phyloP scores from a whole-genome alignment of 2,888 invertebrate species.

The Luperina testacea region DNA sequence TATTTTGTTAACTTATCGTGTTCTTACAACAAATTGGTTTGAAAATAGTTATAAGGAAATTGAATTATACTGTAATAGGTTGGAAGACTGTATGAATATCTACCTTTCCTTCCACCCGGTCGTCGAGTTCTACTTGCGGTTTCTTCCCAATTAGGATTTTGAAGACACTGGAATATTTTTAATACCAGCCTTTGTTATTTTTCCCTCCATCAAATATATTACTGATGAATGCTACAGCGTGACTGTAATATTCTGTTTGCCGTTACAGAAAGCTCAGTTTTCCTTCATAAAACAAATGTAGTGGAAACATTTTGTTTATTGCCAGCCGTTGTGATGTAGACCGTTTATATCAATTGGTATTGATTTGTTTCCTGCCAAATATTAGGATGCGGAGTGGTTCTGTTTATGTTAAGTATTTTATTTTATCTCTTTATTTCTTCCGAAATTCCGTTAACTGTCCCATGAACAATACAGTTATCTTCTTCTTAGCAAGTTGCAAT shows the following conservation, averaged over 20 bases:
- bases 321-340: constrained; percentile 28
- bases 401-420: background rate
- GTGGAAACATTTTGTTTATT: constrained; percentile 35
- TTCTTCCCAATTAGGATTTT: constrained; percentile 27
- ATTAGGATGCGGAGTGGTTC: background rate
- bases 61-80: constrained; percentile 14
- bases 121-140: background rate
- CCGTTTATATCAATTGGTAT: constrained; percentile 16
- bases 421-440: background rate
- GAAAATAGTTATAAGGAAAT: constrained; percentile 12
- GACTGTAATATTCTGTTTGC: constrained; percentile 2
- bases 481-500: background rate
- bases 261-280: constrained; percentile 23
- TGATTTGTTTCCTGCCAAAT: constrained; percentile 13
- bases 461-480: background rate
- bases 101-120: constrained; percentile 18
- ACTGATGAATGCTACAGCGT: background rate
- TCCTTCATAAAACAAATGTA: constrained; percentile 31
- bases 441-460: background rate
- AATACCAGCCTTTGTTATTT: background rate
- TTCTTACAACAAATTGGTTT: constrained; percentile 32
- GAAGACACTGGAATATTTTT: constrained; percentile 9
- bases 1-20: background rate
- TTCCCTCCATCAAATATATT: background rate
- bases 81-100: background rate